Percentiles rank a stretch among this genome's conserved stretches.
These are phyloP conservation scores for Geophilus truncorum DNA, from an alignment of 2,888 invertebrate genomes.

Conservation along the genomic window DNA sequence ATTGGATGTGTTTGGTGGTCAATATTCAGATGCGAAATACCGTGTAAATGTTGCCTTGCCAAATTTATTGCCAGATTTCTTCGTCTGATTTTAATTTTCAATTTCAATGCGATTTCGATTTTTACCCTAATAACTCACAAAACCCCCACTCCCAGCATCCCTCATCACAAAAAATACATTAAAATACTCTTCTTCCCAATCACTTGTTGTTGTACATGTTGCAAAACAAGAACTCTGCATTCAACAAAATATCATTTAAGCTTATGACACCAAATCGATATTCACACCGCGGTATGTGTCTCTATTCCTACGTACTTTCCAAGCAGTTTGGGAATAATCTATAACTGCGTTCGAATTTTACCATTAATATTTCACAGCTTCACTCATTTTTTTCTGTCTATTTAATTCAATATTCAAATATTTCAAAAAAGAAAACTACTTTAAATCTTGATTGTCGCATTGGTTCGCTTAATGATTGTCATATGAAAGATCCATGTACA, in stretches of 20 bases:
- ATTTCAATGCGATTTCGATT: background rate
- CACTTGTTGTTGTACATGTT: too few species aligned
- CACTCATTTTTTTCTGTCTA: too few species aligned
- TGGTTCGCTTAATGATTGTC: too few species aligned
- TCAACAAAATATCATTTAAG: background rate
- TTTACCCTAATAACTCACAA: background rate
- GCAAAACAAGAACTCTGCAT: background rate
- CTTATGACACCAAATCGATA: background rate
- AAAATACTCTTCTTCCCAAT: background rate
- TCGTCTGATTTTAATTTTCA: background rate
- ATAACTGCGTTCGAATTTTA: too few species aligned
- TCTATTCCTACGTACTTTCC: background rate
- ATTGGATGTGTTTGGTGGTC: conserved; percentile 1
- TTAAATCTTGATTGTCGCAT: too few species aligned
- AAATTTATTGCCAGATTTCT: background rate
- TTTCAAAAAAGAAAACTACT: too few species aligned
- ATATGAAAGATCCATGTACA: too few species aligned
- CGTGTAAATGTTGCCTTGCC: background rate
- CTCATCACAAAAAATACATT: background rate
- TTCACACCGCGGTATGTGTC: background rate
- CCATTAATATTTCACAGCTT: background rate
- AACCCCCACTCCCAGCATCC: background rate
- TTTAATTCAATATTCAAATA: too few species aligned
- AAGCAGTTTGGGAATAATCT: too few species aligned
- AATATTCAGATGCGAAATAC: conserved; percentile 5